A percentile compares a stretch with the other conserved stretches of the same genome.
These are phyloP conservation scores for Rhinogobio ventralis DNA, from an alignment of 2,797 vertebrate species.

Conservation along the genomic window DNA sequence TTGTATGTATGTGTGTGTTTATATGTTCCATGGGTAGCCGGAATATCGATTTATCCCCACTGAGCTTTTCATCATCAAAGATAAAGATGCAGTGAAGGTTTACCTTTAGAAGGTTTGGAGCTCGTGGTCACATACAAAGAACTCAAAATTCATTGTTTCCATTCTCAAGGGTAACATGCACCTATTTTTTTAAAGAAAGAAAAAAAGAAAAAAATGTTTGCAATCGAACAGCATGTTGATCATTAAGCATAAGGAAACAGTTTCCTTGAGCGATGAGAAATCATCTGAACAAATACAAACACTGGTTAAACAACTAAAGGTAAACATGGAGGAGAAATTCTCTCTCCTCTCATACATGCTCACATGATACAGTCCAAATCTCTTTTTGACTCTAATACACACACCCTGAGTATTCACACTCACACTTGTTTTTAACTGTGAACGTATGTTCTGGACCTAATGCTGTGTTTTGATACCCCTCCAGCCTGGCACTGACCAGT, in stretches of 20 bases:
- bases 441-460: constrained; percentile 36
- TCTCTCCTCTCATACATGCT: neutral
- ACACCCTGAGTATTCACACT: constrained; percentile 3
- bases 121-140: constrained; percentile 37
- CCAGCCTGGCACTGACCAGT: constrained; percentile 45
- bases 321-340: neutral
- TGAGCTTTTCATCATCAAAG: constrained; percentile 67
- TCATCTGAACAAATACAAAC: constrained; percentile 12
- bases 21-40: constrained; percentile 30
- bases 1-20: constrained; percentile 37
- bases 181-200: neutral
- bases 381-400: neutral
- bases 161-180: neutral
- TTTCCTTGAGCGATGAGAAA: neutral
- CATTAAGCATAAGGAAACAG: neutral
- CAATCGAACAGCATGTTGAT: neutral
- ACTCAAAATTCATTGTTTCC: neutral
- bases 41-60: constrained; percentile 56
- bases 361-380: neutral
- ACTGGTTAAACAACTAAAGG: neutral
- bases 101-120: constrained; percentile 38
- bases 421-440: constrained; percentile 40
- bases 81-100: constrained; percentile 51
- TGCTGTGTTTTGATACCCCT: constrained; percentile 40
- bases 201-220: neutral